Base-by-base conservation (phyloP, 2,797 vertebrate genomes). In the Artibeus jamaicensis region DNA sequence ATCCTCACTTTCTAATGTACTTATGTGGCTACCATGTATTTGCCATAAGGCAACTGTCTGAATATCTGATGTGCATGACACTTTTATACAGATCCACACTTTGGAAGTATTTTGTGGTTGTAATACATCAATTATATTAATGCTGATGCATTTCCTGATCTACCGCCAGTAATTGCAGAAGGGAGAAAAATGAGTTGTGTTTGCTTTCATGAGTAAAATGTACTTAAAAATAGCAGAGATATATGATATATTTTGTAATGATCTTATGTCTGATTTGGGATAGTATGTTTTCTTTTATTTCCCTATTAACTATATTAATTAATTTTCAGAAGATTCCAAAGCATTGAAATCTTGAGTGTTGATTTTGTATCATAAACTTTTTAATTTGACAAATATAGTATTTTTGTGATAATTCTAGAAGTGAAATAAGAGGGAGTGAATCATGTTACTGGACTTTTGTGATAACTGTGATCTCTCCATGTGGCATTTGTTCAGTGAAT, bases 1-100 rank as follows among this genome's bases (percentile, higher is more conserved):
- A 77, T 37, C 85, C 57, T 96, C 91, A 77, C 83, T 97, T 94
- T 85, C 67, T 95, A 68, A 44, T 46, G 85, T 37, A 59, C 44
- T 89, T 65, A 21, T 14, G 67, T 0, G 8, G 74, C 71, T 82
- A 79, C 79, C 50, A n/a, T 84, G 9, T 77, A 91, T 86, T 93
- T 89, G 87, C 84, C 39, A 48, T 57, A 82, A 81, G 77, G 50
- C 39, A 85, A 29, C n/a, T 85, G 91, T 62, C 91, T 73, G 71
- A 93, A 46, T 39, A 76, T 89, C n/a, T 90, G 83, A 88, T 32
- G 19, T 57, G n/a, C 70, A 5, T 67, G 87, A 95, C 68, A 92
- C 90, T 96, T 96, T 96, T 81, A 83, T n/a, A 87, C 89, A 94
- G 29, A 88, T 44, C 91, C 37, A 53, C n/a, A 29, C 15, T 81